These are phyloP conservation scores for Rhodinocichla rosea DNA, from an alignment of 2,113 vertebrate genomes.

Conservation along the genomic window DNA sequence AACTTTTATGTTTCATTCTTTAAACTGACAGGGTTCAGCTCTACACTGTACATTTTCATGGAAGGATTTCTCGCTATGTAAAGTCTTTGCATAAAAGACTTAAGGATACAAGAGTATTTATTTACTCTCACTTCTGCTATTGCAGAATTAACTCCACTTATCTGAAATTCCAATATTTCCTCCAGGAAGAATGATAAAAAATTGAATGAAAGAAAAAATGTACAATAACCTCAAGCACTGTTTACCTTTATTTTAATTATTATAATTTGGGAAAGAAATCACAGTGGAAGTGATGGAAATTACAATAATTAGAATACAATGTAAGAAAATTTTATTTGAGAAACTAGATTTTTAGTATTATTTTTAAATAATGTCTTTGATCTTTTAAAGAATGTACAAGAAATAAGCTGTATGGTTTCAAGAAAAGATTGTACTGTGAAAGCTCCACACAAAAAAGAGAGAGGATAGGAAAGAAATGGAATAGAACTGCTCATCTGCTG, in stretches of 20 bases:
- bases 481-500: background rate
- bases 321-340: background rate
- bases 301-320: background rate
- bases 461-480: background rate
- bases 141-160: background rate
- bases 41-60: background rate
- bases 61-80: background rate
- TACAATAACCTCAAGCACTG: background rate
- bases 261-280: background rate
- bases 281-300: background rate
- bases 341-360: background rate
- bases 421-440: background rate
- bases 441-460: background rate
- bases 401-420: background rate
- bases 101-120: constrained; percentile 2
- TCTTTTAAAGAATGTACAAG: background rate
- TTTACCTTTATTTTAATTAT: constrained; percentile 11
- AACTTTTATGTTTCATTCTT: constrained; percentile 16
- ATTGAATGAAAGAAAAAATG: background rate
- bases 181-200: constrained; percentile 20
- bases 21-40: constrained; percentile 17
- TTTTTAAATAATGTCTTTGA: background rate
- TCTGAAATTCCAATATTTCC: background rate
- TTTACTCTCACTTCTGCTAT: background rate
- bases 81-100: background rate